phyloP scores from a whole-genome alignment of 1,140 invertebrate genomes.

The Cephus cinctus region DNA sequence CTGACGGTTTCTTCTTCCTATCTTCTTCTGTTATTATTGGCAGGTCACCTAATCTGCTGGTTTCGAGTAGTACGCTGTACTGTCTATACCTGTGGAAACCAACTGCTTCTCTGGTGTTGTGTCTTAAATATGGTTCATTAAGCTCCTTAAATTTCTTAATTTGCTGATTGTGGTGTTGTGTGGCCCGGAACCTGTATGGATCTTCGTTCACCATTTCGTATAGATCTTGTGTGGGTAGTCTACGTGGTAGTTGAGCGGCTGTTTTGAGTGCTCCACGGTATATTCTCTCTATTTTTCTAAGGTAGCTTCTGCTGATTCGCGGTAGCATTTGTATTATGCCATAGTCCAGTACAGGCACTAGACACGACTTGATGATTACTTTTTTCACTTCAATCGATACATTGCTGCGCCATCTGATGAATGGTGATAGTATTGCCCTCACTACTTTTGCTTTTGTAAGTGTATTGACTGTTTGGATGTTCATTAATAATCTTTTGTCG shows the following conservation, averaged over 20 bases:
- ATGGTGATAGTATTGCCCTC: constrained; percentile 1
- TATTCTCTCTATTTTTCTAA: constrained; percentile 7
- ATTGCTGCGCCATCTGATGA: constrained; percentile 4
- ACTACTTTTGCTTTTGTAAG: constrained; percentile 6
- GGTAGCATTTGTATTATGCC: constrained; percentile 1
- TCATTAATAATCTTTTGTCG: not conserved
- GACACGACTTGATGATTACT: constrained; percentile 5
- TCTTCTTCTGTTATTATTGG: too few species aligned
- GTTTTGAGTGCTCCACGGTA: constrained; percentile 9
- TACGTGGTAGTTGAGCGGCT: constrained; percentile 7
- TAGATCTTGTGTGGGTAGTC: not conserved
- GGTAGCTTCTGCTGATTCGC: constrained; percentile 5
- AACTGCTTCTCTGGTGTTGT: too few species aligned
- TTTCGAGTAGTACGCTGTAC: too few species aligned
- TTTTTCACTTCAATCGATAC: constrained; percentile 1
- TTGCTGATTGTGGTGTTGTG: too few species aligned
- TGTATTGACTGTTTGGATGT: not conserved
- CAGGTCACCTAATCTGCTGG: too few species aligned
- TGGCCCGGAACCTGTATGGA: constrained; percentile 29
- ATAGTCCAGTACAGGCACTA: constrained; percentile 7
- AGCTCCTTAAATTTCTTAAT: too few species aligned
- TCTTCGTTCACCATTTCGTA: constrained; percentile 3
- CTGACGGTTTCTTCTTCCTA: too few species aligned
- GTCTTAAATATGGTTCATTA: too few species aligned
- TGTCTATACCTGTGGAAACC: too few species aligned